Evolutionary conservation across 1,140 invertebrate species (phyloP), one percentile per base, ranked within the genome.

Genomic region (Hypothenemus hampei): DNA sequence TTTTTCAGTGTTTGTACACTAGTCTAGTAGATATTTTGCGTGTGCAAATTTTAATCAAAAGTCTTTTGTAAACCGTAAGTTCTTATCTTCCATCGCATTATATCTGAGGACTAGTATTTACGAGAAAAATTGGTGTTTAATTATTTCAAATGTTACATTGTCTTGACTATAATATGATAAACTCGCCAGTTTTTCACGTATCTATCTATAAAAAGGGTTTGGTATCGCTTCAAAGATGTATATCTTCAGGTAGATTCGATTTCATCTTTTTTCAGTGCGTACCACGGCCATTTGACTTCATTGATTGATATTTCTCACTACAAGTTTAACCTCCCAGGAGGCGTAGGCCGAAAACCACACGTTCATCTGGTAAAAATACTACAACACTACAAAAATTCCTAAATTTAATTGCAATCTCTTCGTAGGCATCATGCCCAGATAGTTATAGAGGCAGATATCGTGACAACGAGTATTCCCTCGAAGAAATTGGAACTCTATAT

Each of bases 281-380:
- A 99, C 80, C 97, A 99, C 76, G 97, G 97, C 37, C 94, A 98
- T 73, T 80, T 98, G 66, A 89, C 86, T 31, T 89, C 91, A 36
- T 83, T 93, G 67, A 95, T 98, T 73, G 91, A 97, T 74, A 89
- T 99, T 65, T 98, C 94, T 57, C 95, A 97, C 19, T 97, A 97
- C 78, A 98, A 98, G 76, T 95, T 97, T 73, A 91, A 92, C 72
- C 81, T 89, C 68, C 82, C 85, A 37, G 85, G 84, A 65, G 86
- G 83, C 49, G 73, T 77, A 35, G 81, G 82, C 49, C 87, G 96
- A 71, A 87, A 85, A 62, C 86, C 93, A 24, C 94, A 90, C 78
- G 92, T 98, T 55, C 94, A 98, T 72, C 86, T 98, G 73, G 92
- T 96, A 77, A 83, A 81, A 77, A 10, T 29, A 7, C 6, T 29